These are phyloP conservation scores for Megaleporinus macrocephalus DNA, from an alignment of 2,113 vertebrate species.

Conservation along the genomic window DNA sequence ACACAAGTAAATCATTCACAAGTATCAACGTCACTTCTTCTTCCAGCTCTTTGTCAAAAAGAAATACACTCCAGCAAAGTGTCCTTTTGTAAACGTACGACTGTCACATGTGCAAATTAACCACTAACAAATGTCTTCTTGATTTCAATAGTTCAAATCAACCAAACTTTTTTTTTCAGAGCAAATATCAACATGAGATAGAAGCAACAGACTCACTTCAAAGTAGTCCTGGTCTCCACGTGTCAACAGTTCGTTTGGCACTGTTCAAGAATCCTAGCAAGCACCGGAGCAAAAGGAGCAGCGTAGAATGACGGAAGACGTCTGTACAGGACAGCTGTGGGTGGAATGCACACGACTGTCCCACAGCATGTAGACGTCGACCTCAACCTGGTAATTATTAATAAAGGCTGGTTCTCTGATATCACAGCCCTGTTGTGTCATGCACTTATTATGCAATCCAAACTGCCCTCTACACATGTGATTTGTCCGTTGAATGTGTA, in stretches of 20 bases:
- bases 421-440: constrained; percentile 53
- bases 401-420: constrained; percentile 55
- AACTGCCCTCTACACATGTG: constrained; percentile 14
- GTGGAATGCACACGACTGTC: constrained; percentile 49
- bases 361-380: constrained; percentile 67
- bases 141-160: neutral
- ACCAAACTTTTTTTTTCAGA: constrained; percentile 19
- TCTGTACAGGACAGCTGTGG: constrained; percentile 11
- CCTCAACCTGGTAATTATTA: constrained; percentile 73
- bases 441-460: constrained; percentile 61
- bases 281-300: neutral
- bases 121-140: constrained; percentile 39
- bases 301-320: neutral
- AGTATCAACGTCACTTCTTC: neutral
- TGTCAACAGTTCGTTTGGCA: neutral
- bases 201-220: constrained; percentile 66
- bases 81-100: neutral
- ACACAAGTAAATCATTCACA: constrained; percentile 27
- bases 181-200: constrained; percentile 60
- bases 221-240: constrained; percentile 33
- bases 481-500: neutral
- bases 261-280: neutral
- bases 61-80: neutral
- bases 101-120: constrained; percentile 24
- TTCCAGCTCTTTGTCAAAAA: neutral